Evolutionary conservation across 2,888 invertebrate genomes (phyloP).

Genomic region (Callosobruchus maculatus): DNA sequence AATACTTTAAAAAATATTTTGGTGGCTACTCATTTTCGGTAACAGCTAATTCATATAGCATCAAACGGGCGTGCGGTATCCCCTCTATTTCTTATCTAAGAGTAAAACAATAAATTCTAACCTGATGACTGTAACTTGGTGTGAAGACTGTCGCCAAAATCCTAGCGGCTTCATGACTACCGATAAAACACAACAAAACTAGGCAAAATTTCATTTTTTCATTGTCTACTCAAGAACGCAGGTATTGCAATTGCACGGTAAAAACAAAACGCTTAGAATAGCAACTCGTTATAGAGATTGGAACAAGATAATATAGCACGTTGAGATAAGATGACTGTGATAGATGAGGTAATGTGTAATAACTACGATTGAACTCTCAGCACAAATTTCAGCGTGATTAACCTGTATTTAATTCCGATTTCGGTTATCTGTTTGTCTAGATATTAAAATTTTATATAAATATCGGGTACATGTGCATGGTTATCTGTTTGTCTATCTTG

Average conservation of each 20-base stretch:
- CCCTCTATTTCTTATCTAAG: too few relatives aligned
- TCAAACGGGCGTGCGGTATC: too few relatives aligned
- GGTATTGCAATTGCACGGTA: not conserved
- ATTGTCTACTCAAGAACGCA: not conserved
- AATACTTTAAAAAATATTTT: too few relatives aligned
- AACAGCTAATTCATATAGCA: too few relatives aligned
- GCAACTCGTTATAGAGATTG: not conserved
- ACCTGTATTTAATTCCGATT: too few relatives aligned
- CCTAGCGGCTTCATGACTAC: constrained; percentile 9
- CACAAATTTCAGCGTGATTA: too few relatives aligned
- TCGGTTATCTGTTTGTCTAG: too few relatives aligned
- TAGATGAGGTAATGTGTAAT: not conserved
- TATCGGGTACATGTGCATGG: too few relatives aligned
- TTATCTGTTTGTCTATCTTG: too few relatives aligned
- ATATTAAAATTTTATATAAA: too few relatives aligned
- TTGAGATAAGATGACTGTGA: not conserved
- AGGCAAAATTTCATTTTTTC: not conserved
- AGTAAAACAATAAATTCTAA: not conserved
- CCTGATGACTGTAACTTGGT: constrained; percentile 26
- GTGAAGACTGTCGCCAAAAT: constrained; percentile 19
- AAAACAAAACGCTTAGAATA: not conserved
- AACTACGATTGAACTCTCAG: not conserved
- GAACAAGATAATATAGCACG: not conserved
- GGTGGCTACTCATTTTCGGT: too few relatives aligned
- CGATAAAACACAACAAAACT: not conserved